Evolutionary conservation across 1,140 invertebrate genomes (phyloP).

Genomic region (Trypoxylus dichotomus): DNA sequence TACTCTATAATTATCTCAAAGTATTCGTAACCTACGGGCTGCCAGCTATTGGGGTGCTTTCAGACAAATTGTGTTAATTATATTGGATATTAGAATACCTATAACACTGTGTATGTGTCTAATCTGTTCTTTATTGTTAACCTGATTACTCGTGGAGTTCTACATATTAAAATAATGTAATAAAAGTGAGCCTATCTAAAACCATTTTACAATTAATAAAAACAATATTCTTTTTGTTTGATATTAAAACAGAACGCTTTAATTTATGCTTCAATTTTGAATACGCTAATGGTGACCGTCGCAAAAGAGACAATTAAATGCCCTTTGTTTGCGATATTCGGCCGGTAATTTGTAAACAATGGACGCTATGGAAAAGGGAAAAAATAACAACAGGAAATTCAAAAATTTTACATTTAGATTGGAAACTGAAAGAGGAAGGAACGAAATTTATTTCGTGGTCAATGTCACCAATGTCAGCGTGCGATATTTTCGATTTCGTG

Average conservation of each 20-base stretch:
- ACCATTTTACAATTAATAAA: too few species aligned
- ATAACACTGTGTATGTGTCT: too few species aligned
- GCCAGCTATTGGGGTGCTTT: too few species aligned
- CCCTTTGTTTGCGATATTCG: background rate
- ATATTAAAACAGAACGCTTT: background rate
- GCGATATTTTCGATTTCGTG: background rate
- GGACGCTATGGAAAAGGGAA: background rate
- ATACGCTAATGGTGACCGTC: background rate
- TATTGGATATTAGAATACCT: too few species aligned
- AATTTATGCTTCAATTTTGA: background rate
- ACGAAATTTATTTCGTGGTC: constrained; percentile 4
- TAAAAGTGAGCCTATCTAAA: too few species aligned
- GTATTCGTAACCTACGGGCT: too few species aligned
- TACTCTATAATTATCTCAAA: too few species aligned
- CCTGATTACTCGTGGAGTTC: too few species aligned
- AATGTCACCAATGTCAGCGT: background rate
- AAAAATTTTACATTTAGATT: constrained; percentile 2
- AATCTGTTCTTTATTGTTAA: too few species aligned
- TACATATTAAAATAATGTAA: too few species aligned
- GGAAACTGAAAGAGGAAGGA: background rate
- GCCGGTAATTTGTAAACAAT: constrained; percentile 11
- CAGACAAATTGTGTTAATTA: too few species aligned
- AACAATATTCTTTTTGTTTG: too few species aligned
- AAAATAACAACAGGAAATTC: constrained; percentile 4
- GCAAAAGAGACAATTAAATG: background rate